Conservation (phyloP, 1,140 invertebrate species). For the honey bee (Apis mellifera) region Amel_HAv3.1 CM009943.2:10703001-10703500, state of each 20-base stretch:
- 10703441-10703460: too few species aligned
- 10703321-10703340: not conserved
- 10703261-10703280: constrained; percentile 56
- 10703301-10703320: not conserved
- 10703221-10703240: constrained; percentile 63
- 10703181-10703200: constrained; percentile 66
- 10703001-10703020: constrained; percentile 69
- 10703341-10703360: too few species aligned
- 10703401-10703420: too few species aligned
- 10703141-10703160: constrained; percentile 31
- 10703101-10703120: constrained; percentile 78
- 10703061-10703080: constrained; percentile 77
- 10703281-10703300: constrained; percentile 23
- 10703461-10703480: too few species aligned
- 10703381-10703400: too few species aligned
- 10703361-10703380: too few species aligned
- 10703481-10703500: too few species aligned
- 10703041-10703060: constrained; percentile 80
- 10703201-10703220: constrained; percentile 65
- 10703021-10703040: constrained; percentile 78
- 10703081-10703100: constrained; percentile 67
- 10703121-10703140: constrained; percentile 68
- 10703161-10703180: constrained; percentile 37
- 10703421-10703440: too few species aligned
- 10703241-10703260: constrained; percentile 72